Evolutionary conservation across 30 jellyfish, hydroid and myxozoan genomes (phyloP), one percentile per base, ranked within the genome.

Genomic region (Aurelia aurita): DNA sequence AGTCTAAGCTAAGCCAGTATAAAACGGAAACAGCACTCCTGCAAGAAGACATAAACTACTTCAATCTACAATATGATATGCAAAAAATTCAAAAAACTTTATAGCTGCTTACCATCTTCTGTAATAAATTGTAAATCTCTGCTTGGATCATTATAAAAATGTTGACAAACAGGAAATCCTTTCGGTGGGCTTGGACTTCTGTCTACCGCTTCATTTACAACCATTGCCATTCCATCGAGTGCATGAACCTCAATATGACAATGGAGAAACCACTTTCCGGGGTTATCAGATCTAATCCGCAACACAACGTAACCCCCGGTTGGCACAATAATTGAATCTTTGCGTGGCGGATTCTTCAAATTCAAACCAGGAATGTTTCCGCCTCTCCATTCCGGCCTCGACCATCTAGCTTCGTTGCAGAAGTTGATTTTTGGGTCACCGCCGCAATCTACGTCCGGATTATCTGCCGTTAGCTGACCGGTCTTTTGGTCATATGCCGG

Each of bases 201-300:
- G 49, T 83, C 93, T 8, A 55, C 92, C 19, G 97, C 98, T 77
- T 93, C 98, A 75, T 78, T 81, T 3, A 93, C 25, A 51, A 93
- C 94, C 96, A 93, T 83, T 26, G 98, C 98, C 98, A 93, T 93
- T 7, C 98, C 98, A 58, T 93, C 98, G 32, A 85, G 44, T 1
- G 95, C 89, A 68, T 93, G 98, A 16, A 93, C 97, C 72, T 87
- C 98, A 29, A 93, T 87, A 23, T 93, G 98, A 62, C 98, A 93
- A 78, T 93, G 98, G 85, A 93, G 65, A 80, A 93, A 93, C 98
- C 98, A 93, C 51, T 84, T 88, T 19, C 98, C 98, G 0, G 98
- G 98, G 74, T 93, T 93, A 54, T 93, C 90, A 14, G 98, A 93
- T 65, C 97, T 89, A 22, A 93, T 80, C 44, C 98, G 72, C 25